Conservation (phyloP, 2,888 invertebrate genomes). For the Ashinkailepas kermadecensis region DNA sequence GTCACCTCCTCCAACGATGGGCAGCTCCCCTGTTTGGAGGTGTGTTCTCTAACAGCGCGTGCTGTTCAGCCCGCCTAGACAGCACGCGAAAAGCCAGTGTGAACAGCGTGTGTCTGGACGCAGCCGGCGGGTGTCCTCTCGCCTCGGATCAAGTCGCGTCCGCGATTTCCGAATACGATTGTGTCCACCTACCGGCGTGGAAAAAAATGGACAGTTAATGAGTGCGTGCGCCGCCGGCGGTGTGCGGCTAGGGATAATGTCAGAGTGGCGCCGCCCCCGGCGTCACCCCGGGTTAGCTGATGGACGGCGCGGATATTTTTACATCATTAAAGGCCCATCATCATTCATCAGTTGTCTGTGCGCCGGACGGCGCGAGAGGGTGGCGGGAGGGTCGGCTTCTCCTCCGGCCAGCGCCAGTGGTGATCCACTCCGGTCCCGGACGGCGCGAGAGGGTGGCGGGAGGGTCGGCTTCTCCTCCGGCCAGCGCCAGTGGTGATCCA, state of each 20-base stretch:
- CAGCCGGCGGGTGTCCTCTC: neutral
- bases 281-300: neutral
- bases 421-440: too few species aligned
- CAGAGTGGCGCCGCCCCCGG: neutral
- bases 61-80: too few species aligned
- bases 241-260: slow-evolving; percentile 6
- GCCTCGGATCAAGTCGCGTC: neutral
- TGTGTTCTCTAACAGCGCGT: too few species aligned
- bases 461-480: too few species aligned
- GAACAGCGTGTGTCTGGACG: neutral
- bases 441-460: too few species aligned
- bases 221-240: neutral
- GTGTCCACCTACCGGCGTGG: neutral
- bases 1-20: too few species aligned
- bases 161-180: neutral
- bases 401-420: too few species aligned
- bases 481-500: too few species aligned
- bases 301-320: slow-evolving; percentile 4
- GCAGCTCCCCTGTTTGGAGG: too few species aligned
- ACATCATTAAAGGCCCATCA: slow-evolving; percentile 22
- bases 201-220: slow-evolving; percentile 15
- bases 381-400: neutral
- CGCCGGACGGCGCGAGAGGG: neutral
- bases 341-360: slow-evolving; percentile 16
- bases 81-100: neutral